Evolutionary conservation across 2,888 invertebrate species (phyloP).

Genomic region (Drosophila subsilvestris): DNA sequence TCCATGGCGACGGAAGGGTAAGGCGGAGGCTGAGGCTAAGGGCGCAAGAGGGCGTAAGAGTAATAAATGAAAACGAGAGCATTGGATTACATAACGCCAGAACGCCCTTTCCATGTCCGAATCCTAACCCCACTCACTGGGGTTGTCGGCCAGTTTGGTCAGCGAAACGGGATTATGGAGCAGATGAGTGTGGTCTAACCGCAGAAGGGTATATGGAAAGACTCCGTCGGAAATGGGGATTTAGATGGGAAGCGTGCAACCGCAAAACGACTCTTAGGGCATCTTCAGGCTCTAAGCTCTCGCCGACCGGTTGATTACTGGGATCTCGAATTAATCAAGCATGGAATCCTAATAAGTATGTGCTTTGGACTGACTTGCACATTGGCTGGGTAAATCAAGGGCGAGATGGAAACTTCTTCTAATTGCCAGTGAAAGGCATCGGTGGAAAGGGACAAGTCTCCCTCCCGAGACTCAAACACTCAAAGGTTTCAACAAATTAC

Average conservation of each 20-base stretch:
- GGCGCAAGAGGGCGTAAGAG: constrained; percentile 1
- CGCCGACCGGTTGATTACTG: constrained; percentile 66
- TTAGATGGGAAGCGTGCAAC: constrained; percentile 45
- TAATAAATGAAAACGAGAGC: constrained; percentile 51
- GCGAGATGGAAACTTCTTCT: constrained; percentile 30
- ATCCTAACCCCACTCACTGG: constrained; percentile 2
- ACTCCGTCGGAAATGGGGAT: background rate
- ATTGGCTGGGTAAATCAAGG: constrained; percentile 44
- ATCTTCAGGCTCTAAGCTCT: constrained; percentile 8
- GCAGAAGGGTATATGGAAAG: constrained; percentile 43
- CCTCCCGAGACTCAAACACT: constrained; percentile 21
- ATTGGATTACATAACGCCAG: constrained; percentile 64
- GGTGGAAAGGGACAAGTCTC: constrained; percentile 14
- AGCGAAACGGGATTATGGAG: constrained; percentile 51
- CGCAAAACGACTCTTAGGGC: constrained; percentile 64
- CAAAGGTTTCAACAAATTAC: constrained; percentile 65
- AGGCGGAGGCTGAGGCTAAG: constrained; percentile 31
- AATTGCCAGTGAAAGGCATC: constrained; percentile 45
- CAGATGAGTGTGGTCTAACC: constrained; percentile 54
- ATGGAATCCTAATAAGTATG: constrained; percentile 50
- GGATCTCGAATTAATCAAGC: constrained; percentile 78
- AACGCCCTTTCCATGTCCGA: constrained; percentile 43
- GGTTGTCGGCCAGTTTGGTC: constrained; percentile 59
- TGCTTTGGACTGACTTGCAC: constrained; percentile 35
- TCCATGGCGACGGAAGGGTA: constrained; percentile 49